Conservation (phyloP, 2,797 vertebrate species). For the Pseudocheirus occidentalis region DNA sequence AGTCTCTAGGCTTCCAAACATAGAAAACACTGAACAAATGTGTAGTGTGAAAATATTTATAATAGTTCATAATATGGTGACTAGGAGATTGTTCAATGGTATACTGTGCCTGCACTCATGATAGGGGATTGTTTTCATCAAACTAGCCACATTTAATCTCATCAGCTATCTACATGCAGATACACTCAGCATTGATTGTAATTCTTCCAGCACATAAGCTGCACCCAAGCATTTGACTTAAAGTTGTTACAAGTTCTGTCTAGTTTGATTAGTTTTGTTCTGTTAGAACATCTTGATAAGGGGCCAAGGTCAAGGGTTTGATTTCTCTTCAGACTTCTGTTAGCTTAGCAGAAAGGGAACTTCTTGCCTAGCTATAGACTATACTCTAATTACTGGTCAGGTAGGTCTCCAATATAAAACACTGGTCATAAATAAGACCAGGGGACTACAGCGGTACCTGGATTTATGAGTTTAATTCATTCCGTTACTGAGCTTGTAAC, state of each 20-base stretch:
- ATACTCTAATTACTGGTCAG: neutral
- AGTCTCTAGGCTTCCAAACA: neutral
- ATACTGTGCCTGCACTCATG: neutral
- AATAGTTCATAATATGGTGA: neutral
- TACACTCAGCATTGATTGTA: neutral
- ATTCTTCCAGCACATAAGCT: neutral
- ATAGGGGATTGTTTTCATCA: neutral
- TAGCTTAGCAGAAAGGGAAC: neutral
- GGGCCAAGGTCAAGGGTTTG: neutral
- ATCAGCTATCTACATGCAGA: neutral
- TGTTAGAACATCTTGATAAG: neutral
- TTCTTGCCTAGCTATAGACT: neutral
- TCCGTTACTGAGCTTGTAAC: too few species aligned
- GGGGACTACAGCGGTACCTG: neutral
- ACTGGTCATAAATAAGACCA: neutral
- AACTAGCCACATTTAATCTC: neutral
- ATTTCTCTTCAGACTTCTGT: neutral
- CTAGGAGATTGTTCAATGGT: neutral
- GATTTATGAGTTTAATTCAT: too few species aligned
- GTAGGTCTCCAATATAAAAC: neutral
- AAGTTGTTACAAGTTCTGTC: neutral
- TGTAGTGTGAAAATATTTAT: neutral
- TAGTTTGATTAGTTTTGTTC: neutral
- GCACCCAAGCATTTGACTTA: neutral
- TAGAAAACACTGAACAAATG: neutral